Evolutionary conservation across 2,113 vertebrate genomes (phyloP).

Genomic region (Plotosus lineatus): DNA sequence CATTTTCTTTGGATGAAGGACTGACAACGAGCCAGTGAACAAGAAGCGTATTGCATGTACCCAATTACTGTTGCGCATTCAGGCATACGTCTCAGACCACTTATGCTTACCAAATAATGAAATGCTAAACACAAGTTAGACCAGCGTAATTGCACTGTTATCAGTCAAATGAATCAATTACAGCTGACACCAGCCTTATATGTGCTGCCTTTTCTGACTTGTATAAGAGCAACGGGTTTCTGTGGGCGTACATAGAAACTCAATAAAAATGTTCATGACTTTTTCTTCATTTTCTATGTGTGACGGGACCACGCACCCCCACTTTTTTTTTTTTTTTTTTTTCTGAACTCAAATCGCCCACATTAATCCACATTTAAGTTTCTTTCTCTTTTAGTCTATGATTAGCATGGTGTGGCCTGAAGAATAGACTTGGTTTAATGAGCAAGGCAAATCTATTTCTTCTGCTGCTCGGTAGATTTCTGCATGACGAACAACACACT

Average conservation of each 20-base stretch:
- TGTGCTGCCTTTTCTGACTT: conserved; percentile 11
- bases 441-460: conserved; percentile 49
- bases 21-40: conserved; percentile 10
- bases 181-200: conserved; percentile 11
- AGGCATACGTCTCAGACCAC: conserved; percentile 27
- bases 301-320: background rate
- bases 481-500: conserved; percentile 49
- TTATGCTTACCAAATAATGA: conserved; percentile 35
- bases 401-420: conserved; percentile 28
- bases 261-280: background rate
- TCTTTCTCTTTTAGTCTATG: background rate
- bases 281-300: background rate
- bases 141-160: conserved; percentile 38
- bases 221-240: background rate
- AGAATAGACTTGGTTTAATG: conserved; percentile 51
- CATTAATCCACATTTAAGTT: conserved; percentile 14
- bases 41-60: conserved; percentile 33
- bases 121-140: conserved; percentile 27
- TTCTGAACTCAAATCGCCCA: background rate
- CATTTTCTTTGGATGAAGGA: conserved; percentile 33
- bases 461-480: conserved; percentile 51
- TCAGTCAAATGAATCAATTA: conserved; percentile 45
- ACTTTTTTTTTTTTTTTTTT: background rate
- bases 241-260: background rate
- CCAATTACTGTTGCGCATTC: conserved; percentile 40